Percentiles rank a stretch among this genome's conserved stretches.
Evolutionary conservation across 1,140 invertebrate species (phyloP).

Genomic region (Thrips palmi): DNA sequence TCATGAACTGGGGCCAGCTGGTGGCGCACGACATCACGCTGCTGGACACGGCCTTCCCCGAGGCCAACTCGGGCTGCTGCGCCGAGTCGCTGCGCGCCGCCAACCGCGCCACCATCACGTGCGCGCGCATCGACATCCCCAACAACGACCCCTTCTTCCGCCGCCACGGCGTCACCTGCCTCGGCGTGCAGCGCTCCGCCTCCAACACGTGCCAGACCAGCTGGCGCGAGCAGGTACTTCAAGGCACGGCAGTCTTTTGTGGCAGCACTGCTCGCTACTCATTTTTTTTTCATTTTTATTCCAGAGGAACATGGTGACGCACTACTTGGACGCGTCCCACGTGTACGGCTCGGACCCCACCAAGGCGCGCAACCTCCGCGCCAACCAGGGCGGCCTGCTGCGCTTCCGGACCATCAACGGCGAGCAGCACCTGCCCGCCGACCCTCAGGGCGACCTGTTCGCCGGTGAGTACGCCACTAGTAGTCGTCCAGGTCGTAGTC

Average conservation of each 20-base stretch:
- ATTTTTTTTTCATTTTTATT: no score
- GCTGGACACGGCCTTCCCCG: no score
- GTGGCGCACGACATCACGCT: slow-evolving; percentile 33
- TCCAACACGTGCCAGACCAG: no score
- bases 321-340: slow-evolving; percentile 66
- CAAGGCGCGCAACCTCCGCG: slow-evolving; percentile 40
- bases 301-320: slow-evolving; percentile 61
- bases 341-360: slow-evolving; percentile 59
- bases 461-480: no score
- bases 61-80: no score
- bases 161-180: slow-evolving; percentile 43
- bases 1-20: slow-evolving; percentile 39
- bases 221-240: no score
- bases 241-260: no score
- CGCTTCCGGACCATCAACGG: slow-evolving; percentile 17
- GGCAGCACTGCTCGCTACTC: no score
- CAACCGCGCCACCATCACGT: slow-evolving; percentile 22
- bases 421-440: no score
- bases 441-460: no score
- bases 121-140: slow-evolving; percentile 56
- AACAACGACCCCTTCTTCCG: slow-evolving; percentile 50
- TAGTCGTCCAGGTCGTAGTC: no score
- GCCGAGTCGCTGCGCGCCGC: slow-evolving; percentile 15
- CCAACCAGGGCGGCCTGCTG: slow-evolving; percentile 32
- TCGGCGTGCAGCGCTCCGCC: slow-evolving; percentile 54